These are phyloP conservation scores for Caenorhabditis tropicalis DNA, from an alignment of 1,140 invertebrate species.

Conservation along the genomic window DNA sequence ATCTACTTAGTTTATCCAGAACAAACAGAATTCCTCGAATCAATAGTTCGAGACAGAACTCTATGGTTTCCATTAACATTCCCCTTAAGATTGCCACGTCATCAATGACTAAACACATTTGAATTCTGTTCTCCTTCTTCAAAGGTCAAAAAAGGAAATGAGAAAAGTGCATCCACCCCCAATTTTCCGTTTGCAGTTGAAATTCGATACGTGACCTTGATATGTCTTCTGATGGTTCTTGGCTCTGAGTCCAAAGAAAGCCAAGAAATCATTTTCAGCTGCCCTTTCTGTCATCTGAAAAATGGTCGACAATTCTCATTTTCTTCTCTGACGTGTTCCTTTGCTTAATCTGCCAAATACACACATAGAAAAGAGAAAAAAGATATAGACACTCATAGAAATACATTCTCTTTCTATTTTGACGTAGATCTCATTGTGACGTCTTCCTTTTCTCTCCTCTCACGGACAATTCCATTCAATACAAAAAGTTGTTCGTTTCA, in stretches of 20 bases:
- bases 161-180: not conserved
- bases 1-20: too few relatives aligned
- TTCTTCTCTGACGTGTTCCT: not conserved
- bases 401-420: not conserved
- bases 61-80: too few relatives aligned
- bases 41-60: too few relatives aligned
- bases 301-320: not conserved
- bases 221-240: not conserved
- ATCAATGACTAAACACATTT: not conserved
- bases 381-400: not conserved
- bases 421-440: constrained; percentile 20
- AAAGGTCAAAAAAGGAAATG: not conserved
- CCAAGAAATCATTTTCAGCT: not conserved
- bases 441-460: not conserved
- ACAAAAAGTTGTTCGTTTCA: not conserved
- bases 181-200: not conserved
- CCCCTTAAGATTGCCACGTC: not conserved
- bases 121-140: not conserved
- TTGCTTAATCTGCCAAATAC: not conserved
- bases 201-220: constrained; percentile 10
- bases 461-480: not conserved
- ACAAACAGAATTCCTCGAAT: too few relatives aligned
- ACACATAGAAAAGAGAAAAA: not conserved
- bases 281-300: not conserved
- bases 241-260: not conserved